Conservation (phyloP, 2,888 invertebrate species). For the Campaea margaritaria region DNA sequence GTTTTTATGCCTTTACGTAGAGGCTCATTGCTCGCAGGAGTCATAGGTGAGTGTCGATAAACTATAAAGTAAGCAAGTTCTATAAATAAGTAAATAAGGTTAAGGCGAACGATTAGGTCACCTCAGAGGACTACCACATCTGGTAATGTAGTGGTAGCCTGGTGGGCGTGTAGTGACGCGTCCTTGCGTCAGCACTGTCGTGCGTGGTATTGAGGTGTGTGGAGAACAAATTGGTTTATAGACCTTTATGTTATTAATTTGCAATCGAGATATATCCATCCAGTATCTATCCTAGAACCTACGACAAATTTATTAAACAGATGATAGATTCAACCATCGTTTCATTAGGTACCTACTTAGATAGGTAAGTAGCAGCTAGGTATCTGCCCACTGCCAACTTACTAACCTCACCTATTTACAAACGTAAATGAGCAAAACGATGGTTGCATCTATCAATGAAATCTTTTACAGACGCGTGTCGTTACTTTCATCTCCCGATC, state of each 20-base stretch:
- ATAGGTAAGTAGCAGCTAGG: no score
- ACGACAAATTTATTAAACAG: no score
- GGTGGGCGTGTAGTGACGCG: conserved; percentile 37
- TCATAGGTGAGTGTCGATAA: conserved; percentile 39
- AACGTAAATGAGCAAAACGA: background rate
- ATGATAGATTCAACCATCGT: no score
- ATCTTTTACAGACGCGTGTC: conserved; percentile 23
- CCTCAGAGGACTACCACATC: conserved; percentile 47
- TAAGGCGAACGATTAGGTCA: conserved; percentile 66
- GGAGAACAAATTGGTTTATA: background rate
- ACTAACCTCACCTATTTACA: no score
- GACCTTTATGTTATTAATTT: no score
- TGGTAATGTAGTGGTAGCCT: conserved; percentile 11
- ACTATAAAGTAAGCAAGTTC: conserved; percentile 39
- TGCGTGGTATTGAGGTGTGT: background rate
- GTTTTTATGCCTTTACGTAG: conserved; percentile 16
- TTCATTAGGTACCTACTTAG: no score
- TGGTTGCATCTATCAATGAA: conserved; percentile 12
- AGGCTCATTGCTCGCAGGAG: background rate
- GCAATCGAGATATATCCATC: no score
- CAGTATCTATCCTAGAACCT: no score
- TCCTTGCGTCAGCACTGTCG: conserved; percentile 44
- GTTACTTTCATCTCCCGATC: conserved; percentile 4
- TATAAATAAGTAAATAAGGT: conserved; percentile 58
- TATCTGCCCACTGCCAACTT: no score